Evolutionary conservation across 2,113 vertebrate species (phyloP).

Genomic region (Corynorhinus townsendii): DNA sequence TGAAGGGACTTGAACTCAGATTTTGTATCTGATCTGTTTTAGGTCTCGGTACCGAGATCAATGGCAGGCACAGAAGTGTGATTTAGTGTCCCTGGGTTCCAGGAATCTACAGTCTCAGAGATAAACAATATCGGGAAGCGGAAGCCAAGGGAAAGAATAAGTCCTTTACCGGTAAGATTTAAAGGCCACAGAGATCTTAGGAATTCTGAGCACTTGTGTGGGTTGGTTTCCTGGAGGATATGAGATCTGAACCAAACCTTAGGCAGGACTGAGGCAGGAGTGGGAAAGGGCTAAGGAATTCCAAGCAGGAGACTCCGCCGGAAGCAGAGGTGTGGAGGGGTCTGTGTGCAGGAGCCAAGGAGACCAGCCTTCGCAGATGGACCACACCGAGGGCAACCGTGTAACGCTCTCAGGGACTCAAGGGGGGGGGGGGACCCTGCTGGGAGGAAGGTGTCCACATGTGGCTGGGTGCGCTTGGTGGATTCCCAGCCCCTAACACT

Average conservation of each 20-base stretch:
- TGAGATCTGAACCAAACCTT: background rate
- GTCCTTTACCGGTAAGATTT: background rate
- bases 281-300: background rate
- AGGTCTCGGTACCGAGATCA: background rate
- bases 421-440: background rate
- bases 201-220: background rate
- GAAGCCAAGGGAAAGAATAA: background rate
- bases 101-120: background rate
- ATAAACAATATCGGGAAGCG: background rate
- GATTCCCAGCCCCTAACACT: background rate
- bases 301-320: background rate
- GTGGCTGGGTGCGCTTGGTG: background rate
- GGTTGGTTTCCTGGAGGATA: background rate
- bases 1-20: background rate
- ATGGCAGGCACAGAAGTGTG: background rate
- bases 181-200: background rate
- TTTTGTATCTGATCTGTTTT: background rate
- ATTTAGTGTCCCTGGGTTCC: background rate
- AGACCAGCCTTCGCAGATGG: background rate
- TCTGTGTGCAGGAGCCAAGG: background rate
- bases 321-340: background rate
- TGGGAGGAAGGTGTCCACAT: background rate
- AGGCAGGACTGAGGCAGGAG: background rate
- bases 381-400: too few species aligned
- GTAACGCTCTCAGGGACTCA: background rate